phyloP scores from a whole-genome alignment of 2,113 vertebrate genomes.

The Montifringilla adamsi region DNA sequence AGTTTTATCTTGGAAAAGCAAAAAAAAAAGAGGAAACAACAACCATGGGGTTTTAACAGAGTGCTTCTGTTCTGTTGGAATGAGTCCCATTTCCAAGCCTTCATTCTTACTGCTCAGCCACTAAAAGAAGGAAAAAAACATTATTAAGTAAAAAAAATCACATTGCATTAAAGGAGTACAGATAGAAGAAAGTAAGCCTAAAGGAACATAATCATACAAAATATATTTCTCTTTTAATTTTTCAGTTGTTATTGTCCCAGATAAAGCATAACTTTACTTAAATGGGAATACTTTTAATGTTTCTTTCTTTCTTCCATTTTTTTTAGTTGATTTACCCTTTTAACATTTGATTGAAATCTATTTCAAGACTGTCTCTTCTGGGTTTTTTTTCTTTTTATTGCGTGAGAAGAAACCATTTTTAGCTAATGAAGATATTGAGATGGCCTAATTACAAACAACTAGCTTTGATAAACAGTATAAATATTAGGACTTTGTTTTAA shows the following conservation, averaged over 20 bases:
- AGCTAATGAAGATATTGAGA: not conserved
- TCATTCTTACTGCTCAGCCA: not conserved
- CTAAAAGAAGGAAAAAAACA: not conserved
- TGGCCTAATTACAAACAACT: not conserved
- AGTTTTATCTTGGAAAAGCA: not conserved
- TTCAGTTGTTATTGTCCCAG: conserved; percentile 21
- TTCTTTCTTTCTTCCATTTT: not conserved
- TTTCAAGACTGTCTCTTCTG: not conserved
- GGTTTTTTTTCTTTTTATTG: not conserved
- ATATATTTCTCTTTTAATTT: conserved; percentile 32
- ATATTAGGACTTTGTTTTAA: not conserved
- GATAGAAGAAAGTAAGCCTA: conserved; percentile 15
- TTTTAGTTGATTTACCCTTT: not conserved
- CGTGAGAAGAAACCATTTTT: not conserved
- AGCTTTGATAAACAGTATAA: not conserved
- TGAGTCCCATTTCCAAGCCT: not conserved
- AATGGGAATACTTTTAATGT: not conserved
- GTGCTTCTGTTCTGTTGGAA: not conserved
- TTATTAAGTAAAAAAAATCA: not conserved
- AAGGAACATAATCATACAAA: conserved; percentile 38
- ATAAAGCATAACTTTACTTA: not conserved
- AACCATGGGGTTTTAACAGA: rapidly evolving
- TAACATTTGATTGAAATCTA: not conserved
- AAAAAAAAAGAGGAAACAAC: not conserved
- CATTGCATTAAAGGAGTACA: not conserved